Conservation (phyloP, 2,888 invertebrate species). For the Notodonta dromedarius region DNA sequence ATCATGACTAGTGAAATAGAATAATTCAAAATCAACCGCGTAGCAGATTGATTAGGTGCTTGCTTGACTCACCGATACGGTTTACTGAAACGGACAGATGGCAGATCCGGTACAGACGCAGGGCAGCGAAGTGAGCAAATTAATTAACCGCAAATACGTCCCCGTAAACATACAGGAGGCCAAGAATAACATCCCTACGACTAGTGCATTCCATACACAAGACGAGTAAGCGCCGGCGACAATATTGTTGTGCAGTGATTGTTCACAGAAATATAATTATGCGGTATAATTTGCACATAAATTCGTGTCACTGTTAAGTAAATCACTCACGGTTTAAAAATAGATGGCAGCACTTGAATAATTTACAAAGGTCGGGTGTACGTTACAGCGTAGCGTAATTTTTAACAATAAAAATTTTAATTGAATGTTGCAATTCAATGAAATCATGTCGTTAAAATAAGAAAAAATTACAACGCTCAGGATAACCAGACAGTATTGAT, state of each 20-base stretch:
- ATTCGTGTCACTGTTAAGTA: slow-evolving; percentile 45
- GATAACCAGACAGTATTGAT: slow-evolving; percentile 1
- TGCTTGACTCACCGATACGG: slow-evolving; percentile 52
- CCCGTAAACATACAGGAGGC: slow-evolving; percentile 34
- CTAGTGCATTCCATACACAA: slow-evolving; percentile 23
- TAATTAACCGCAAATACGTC: slow-evolving; percentile 57
- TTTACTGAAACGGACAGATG: slow-evolving; percentile 57
- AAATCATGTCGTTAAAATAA: slow-evolving; percentile 16
- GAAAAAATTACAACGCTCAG: slow-evolving; percentile 7
- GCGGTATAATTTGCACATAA: slow-evolving; percentile 51
- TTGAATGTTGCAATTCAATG: slow-evolving; percentile 62
- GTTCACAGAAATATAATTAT: slow-evolving; percentile 46
- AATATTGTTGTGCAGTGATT: slow-evolving; percentile 32
- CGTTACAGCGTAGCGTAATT: slow-evolving; percentile 13
- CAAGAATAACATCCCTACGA: slow-evolving; percentile 42
- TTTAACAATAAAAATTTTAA: slow-evolving; percentile 55
- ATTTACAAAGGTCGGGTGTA: slow-evolving; percentile 14
- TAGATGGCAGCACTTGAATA: slow-evolving; percentile 30
- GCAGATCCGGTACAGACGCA: slow-evolving; percentile 30
- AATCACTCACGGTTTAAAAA: slow-evolving; percentile 49
- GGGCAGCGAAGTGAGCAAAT: slow-evolving; percentile 50
- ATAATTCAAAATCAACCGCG: slow-evolving; percentile 56
- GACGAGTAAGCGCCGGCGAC: slow-evolving; percentile 18
- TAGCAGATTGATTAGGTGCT: slow-evolving; percentile 64
- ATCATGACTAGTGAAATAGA: slow-evolving; percentile 51